Conservation (phyloP, 2,888 invertebrate genomes). For the Cancer borealis region DNA sequence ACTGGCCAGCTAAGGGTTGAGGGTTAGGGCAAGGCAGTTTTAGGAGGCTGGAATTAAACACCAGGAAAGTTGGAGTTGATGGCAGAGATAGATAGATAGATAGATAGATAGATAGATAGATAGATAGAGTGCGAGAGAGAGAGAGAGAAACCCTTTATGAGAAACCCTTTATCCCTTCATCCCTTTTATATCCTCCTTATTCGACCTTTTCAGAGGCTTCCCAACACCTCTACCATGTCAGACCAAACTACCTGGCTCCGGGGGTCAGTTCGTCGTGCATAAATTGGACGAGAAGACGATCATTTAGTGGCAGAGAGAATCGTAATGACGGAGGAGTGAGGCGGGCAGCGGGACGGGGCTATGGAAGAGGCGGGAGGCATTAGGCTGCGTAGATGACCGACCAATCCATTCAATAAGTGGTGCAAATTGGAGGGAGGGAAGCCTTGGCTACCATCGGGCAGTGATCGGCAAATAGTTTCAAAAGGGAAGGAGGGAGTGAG, state of each 20-base stretch:
- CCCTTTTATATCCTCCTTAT: background rate
- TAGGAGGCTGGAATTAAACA: background rate
- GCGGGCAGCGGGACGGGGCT: background rate
- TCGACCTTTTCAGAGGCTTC: conserved; percentile 8
- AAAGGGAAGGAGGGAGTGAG: background rate
- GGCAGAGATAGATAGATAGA: background rate
- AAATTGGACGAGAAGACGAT: background rate
- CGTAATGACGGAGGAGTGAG: conserved; percentile 18
- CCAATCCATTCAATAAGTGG: background rate
- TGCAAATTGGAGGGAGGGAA: background rate
- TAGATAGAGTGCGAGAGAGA: conserved; percentile 12
- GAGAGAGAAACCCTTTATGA: background rate
- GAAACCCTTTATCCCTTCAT: background rate
- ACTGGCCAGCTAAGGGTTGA: background rate
- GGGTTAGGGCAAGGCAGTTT: background rate
- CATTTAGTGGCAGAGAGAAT: conserved; percentile 8
- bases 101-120: conserved; percentile 40
- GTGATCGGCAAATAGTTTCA: background rate
- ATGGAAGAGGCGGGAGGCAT: background rate
- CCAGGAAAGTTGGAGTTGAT: background rate
- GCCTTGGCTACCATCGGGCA: background rate
- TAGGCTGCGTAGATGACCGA: background rate
- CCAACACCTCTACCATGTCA: background rate
- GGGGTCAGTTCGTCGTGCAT: conserved; percentile 16
- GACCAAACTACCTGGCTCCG: background rate